phyloP scores from a whole-genome alignment of 2,888 invertebrate genomes.

The Pristionchus mayeri region DNA sequence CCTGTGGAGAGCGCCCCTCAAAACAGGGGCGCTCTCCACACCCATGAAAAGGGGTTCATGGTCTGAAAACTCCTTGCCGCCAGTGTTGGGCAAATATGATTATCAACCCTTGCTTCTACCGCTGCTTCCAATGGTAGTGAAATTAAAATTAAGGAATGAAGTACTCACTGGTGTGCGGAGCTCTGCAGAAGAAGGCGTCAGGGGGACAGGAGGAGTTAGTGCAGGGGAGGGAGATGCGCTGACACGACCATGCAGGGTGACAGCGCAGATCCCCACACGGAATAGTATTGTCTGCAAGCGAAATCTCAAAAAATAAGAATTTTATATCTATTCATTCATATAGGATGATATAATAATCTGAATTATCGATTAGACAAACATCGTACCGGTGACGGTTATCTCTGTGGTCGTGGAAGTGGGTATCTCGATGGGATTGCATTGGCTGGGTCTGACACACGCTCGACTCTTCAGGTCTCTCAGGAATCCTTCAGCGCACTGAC shows the following conservation, averaged over 20 bases:
- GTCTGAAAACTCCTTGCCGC: too few relatives aligned
- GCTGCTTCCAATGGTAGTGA: too few relatives aligned
- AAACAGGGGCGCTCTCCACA: too few relatives aligned
- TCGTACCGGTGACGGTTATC: not conserved
- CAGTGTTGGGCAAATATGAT: too few relatives aligned
- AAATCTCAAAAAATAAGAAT: too few relatives aligned
- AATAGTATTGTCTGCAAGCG: not conserved
- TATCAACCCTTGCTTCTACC: too few relatives aligned
- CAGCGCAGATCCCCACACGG: not conserved
- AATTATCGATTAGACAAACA: not conserved
- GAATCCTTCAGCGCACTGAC: constrained; percentile 9
- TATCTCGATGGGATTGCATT: not conserved
- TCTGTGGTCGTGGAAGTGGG: constrained; percentile 1
- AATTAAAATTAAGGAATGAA: too few relatives aligned
- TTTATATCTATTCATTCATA: too few relatives aligned
- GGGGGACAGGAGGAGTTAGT: not conserved
- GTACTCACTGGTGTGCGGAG: not conserved
- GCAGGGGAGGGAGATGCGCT: not conserved
- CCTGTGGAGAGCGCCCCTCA: too few relatives aligned
- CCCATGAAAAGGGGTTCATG: too few relatives aligned
- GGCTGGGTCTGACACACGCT: not conserved
- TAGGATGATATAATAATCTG: not conserved
- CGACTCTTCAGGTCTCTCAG: not conserved
- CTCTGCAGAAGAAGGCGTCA: not conserved
- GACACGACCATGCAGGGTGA: not conserved